Evolutionary conservation across 2,113 vertebrate genomes (phyloP).

Genomic region (Ciconia maguari): DNA sequence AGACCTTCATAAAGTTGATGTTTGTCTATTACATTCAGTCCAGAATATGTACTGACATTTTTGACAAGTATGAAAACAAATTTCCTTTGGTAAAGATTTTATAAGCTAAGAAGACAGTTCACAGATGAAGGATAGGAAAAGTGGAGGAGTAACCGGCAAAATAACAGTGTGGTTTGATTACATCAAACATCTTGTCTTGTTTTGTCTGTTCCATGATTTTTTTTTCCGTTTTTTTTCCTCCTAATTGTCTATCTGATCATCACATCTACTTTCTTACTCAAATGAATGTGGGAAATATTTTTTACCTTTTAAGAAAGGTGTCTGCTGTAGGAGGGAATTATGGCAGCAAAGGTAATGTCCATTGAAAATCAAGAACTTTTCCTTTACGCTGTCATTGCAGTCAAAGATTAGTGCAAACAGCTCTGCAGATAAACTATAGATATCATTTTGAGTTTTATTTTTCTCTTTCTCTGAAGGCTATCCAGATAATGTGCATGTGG

Average conservation of each 20-base stretch:
- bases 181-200: background rate
- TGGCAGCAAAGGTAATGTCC: background rate
- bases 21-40: background rate
- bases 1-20: background rate
- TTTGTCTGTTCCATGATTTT: background rate
- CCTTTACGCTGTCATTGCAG: background rate
- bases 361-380: background rate
- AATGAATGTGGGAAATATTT: background rate
- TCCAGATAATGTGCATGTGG: background rate
- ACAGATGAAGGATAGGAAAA: background rate
- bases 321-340: background rate
- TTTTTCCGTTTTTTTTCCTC: background rate
- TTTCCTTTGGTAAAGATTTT: background rate
- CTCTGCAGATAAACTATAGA: background rate
- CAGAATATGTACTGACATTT: background rate
- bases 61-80: slow-evolving; percentile 22
- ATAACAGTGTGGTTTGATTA: background rate
- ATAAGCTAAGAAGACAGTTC: background rate
- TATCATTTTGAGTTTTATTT: background rate
- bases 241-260: background rate
- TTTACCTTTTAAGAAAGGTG: background rate
- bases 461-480: background rate
- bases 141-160: background rate
- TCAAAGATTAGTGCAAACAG: background rate
- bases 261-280: background rate